A percentile compares a stretch with the other conserved stretches of the same genome.
Conservation (phyloP, 2,113 vertebrate genomes). For the Chlorocebus sabaeus region DNA sequence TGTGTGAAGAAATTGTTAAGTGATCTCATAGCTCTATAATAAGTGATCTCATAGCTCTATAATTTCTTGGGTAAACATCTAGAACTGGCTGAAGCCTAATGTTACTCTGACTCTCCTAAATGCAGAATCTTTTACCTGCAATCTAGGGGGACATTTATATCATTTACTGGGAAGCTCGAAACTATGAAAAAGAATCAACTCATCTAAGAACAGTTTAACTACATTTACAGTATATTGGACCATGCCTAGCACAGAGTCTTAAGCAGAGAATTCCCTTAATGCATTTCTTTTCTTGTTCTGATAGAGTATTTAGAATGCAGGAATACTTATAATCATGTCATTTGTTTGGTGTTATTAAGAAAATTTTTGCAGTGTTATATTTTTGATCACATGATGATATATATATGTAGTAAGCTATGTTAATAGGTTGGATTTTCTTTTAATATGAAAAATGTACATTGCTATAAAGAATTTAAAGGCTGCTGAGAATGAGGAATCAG, state of each 20-base stretch:
- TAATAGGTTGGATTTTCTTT: neutral
- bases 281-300: neutral
- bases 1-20: neutral
- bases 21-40: neutral
- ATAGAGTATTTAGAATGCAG: neutral
- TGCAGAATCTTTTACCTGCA: neutral
- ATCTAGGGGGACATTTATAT: neutral
- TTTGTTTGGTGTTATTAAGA: neutral
- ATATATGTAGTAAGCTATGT: neutral
- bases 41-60: neutral
- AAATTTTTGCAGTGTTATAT: neutral
- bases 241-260: neutral
- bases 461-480: neutral
- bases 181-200: conserved; percentile 4
- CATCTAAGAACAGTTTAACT: neutral
- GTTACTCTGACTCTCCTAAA: neutral
- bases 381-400: neutral
- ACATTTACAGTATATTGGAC: neutral
- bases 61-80: neutral
- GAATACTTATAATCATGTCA: neutral
- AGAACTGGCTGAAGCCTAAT: neutral
- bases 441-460: neutral
- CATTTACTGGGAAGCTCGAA: neutral
- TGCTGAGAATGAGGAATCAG: neutral
- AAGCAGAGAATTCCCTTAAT: neutral